Percentiles rank a stretch among this genome's conserved stretches.
Evolutionary conservation across 2,797 vertebrate species (phyloP).

Genomic region (Poecilia velifera): DNA sequence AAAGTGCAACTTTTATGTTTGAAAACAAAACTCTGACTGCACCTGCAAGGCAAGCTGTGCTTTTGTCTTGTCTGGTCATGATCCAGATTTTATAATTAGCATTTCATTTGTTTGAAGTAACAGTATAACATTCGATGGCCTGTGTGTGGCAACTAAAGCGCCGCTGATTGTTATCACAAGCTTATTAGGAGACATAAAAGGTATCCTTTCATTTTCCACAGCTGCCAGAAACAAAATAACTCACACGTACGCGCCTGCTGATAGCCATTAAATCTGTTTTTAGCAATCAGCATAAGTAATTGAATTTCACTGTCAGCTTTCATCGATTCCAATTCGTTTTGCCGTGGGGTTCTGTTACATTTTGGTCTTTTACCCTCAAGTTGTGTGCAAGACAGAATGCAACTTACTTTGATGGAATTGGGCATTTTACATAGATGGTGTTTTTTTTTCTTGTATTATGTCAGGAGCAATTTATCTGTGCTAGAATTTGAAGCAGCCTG

Average conservation of each 20-base stretch:
- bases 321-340: constrained; percentile 19
- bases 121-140: constrained; percentile 37
- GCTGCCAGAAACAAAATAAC: constrained; percentile 25
- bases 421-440: not conserved
- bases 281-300: constrained; percentile 13
- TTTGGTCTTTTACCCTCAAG: constrained; percentile 9
- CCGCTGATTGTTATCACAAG: constrained; percentile 39
- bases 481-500: constrained; percentile 12
- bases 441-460: constrained; percentile 13
- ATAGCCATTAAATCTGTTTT: constrained; percentile 14
- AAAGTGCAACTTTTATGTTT: constrained; percentile 16
- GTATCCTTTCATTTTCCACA: constrained; percentile 28
- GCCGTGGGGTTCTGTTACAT: constrained; percentile 1
- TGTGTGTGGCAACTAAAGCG: constrained; percentile 31
- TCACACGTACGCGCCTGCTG: not conserved
- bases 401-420: constrained; percentile 1
- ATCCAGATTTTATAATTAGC: constrained; percentile 57
- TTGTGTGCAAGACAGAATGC: not conserved
- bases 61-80: constrained; percentile 42
- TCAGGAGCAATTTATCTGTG: constrained; percentile 15
- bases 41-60: constrained; percentile 34
- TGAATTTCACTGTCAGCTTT: constrained; percentile 10
- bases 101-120: constrained; percentile 50
- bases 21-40: constrained; percentile 34
- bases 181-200: constrained; percentile 43